phyloP scores from a whole-genome alignment of 2,888 invertebrate species.

The Myopa tessellatipennis region DNA sequence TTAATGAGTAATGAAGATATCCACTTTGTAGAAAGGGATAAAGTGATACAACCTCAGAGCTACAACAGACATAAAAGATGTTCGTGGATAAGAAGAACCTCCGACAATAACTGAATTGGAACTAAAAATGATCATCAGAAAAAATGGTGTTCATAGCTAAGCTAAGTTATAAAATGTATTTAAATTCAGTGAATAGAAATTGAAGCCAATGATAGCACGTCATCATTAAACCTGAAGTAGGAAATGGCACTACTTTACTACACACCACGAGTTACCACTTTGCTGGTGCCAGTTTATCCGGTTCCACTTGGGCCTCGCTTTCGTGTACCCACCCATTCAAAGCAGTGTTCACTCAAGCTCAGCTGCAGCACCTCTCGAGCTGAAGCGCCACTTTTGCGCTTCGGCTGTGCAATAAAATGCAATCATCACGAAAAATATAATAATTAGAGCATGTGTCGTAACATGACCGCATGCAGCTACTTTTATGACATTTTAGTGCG shows the following conservation, averaged over 20 bases:
- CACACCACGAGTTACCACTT: background rate
- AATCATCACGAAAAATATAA: slow-evolving; percentile 36
- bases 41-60: background rate
- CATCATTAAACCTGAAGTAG: background rate
- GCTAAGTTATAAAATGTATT: background rate
- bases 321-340: background rate
- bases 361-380: background rate
- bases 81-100: too few relatives aligned
- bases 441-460: slow-evolving; percentile 37
- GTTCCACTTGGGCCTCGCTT: background rate
- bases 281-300: slow-evolving; percentile 12
- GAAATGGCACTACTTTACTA: background rate
- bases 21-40: background rate
- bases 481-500: slow-evolving; percentile 45
- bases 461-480: background rate
- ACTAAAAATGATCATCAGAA: background rate
- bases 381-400: slow-evolving; percentile 1
- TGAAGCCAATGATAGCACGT: background rate
- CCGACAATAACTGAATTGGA: too few relatives aligned
- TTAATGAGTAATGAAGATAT: background rate
- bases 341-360: background rate
- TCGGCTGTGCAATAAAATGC: slow-evolving; percentile 37
- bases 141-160: background rate
- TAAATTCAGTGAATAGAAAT: background rate
- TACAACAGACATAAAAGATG: too few relatives aligned